These are phyloP conservation scores for Diphyllodes magnificus DNA, from an alignment of 2,113 vertebrate genomes.

Conservation along the genomic window DNA sequence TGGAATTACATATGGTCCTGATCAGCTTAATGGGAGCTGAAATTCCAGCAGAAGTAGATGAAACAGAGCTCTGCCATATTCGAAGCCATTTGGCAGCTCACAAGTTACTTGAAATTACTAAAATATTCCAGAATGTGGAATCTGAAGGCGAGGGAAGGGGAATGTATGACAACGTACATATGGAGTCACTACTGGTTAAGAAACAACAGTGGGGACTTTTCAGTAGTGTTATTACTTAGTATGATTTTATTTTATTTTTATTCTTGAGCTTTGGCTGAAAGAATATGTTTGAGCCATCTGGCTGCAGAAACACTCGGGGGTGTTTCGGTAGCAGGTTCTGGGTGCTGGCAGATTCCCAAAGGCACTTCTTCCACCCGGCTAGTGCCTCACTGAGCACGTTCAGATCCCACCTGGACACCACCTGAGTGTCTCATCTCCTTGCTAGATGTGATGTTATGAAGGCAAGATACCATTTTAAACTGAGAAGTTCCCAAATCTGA, in stretches of 20 bases:
- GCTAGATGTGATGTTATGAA: background rate
- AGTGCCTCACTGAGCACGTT: fast-evolving
- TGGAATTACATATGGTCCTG: background rate
- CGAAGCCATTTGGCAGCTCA: background rate
- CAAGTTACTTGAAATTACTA: background rate
- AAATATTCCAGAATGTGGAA: background rate
- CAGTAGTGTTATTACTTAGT: background rate
- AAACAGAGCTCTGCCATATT: background rate
- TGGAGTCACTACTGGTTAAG: background rate
- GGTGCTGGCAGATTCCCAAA: background rate
- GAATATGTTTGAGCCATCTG: background rate
- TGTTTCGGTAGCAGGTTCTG: background rate
- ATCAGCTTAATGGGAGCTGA: background rate
- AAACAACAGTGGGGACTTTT: background rate
- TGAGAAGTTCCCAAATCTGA: background rate
- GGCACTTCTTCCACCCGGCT: background rate
- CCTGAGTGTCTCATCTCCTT: background rate
- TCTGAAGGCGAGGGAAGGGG: background rate
- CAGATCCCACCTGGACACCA: background rate
- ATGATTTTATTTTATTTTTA: background rate
- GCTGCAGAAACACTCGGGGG: background rate
- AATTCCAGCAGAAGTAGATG: background rate
- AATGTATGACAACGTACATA: background rate
- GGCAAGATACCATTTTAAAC: background rate
- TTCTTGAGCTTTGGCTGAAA: background rate